Evolutionary conservation across 2,888 invertebrate species (phyloP).

Genomic region (Deroplatys truncata): DNA sequence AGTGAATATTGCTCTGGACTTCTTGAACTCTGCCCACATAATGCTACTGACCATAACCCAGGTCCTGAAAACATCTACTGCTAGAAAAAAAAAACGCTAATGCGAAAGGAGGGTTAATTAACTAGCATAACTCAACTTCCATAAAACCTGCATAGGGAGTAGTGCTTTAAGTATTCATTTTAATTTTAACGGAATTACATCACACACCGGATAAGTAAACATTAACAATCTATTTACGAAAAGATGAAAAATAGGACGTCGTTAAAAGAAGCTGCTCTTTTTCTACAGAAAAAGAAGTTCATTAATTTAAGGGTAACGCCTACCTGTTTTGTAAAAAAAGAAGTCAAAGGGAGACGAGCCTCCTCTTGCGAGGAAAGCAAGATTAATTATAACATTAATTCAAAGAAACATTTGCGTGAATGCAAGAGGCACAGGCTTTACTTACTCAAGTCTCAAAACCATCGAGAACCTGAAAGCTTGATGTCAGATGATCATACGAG

Average conservation of each 20-base stretch:
- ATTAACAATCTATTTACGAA: not conserved
- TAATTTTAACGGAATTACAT: no score
- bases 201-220: not conserved
- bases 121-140: no score
- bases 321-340: not conserved
- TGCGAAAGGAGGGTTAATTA: no score
- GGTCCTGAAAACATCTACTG: no score
- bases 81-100: no score
- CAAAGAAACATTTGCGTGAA: not conserved
- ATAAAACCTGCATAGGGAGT: no score
- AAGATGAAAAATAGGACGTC: not conserved
- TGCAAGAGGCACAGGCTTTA: not conserved
- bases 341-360: not conserved
- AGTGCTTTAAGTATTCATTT: no score
- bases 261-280: not conserved
- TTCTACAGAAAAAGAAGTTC: not conserved
- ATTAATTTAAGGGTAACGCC: not conserved
- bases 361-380: not conserved
- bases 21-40: no score
- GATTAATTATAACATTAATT: not conserved
- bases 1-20: no score
- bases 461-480: not conserved
- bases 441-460: not conserved
- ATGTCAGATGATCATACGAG: not conserved
- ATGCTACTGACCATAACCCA: no score